A percentile compares a stretch with the other conserved stretches of the same genome.
Conservation (phyloP, 1,140 invertebrate genomes). For the Oppia nitens region DNA sequence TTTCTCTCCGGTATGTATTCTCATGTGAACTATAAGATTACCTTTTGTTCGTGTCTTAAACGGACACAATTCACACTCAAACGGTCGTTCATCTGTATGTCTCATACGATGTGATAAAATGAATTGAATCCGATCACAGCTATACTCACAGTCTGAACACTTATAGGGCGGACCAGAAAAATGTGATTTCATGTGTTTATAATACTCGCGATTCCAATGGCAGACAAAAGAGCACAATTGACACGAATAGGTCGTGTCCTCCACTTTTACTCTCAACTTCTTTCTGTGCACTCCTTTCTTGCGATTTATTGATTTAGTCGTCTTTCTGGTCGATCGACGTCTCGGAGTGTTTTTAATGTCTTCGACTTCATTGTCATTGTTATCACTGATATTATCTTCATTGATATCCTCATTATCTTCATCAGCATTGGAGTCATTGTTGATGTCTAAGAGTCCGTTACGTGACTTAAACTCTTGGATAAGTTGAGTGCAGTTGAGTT, state of each 20-base stretch:
- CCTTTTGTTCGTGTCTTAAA: constrained; percentile 32
- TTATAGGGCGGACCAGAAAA: constrained; percentile 43
- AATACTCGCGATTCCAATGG: constrained; percentile 44
- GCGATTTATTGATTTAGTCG: constrained; percentile 36
- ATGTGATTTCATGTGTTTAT: constrained; percentile 43
- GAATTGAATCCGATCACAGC: constrained; percentile 34
- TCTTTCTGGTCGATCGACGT: constrained; percentile 31
- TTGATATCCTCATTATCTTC: no score
- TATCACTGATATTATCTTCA: no score
- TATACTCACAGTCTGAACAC: constrained; percentile 42
- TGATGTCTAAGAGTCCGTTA: no score
- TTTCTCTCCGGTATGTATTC: constrained; percentile 31
- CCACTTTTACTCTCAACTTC: constrained; percentile 33
- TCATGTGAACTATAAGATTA: constrained; percentile 32
- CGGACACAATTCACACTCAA: constrained; percentile 32
- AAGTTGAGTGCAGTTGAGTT: no score
- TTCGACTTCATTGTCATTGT: no score
- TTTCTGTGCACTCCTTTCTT: no score
- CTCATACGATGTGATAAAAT: constrained; percentile 36
- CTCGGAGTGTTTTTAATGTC: no score
- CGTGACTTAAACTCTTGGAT: no score
- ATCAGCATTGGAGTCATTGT: no score
- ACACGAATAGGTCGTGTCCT: constrained; percentile 43
- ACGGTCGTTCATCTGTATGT: constrained; percentile 37
- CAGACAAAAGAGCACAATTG: constrained; percentile 43